These are phyloP conservation scores for Mystacornis crossleyi DNA, from an alignment of 2,113 vertebrate genomes.

Conservation along the genomic window DNA sequence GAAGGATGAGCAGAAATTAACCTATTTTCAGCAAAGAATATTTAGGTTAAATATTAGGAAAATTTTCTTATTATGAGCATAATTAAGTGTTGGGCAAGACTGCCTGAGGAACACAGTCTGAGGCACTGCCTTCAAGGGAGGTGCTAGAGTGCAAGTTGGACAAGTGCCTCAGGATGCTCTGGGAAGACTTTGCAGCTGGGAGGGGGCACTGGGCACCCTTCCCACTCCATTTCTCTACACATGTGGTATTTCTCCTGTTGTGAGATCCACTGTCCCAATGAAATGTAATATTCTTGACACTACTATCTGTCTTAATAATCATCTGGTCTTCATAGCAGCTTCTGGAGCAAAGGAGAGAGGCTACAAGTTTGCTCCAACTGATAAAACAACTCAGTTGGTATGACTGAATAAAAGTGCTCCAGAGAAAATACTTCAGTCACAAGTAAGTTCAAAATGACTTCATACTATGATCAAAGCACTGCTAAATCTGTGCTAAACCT, in stretches of 20 bases:
- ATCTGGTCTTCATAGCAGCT: not conserved
- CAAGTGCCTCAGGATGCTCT: not conserved
- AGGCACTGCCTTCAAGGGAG: not conserved
- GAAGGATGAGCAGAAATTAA: not conserved
- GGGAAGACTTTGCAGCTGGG: not conserved
- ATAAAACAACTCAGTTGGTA: not conserved
- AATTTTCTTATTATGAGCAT: not conserved
- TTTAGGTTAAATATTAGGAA: slow-evolving; percentile 6
- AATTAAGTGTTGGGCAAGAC: not conserved
- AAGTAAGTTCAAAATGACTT: not conserved
- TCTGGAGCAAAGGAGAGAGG: not conserved
- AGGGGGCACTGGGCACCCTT: not conserved
- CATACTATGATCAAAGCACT: not conserved
- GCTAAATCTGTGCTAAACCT: slow-evolving; percentile 11
- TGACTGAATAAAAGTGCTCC: not conserved
- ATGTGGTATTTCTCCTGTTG: not conserved
- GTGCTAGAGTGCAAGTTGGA: not conserved
- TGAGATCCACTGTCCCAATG: not conserved
- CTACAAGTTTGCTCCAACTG: not conserved
- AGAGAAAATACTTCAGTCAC: not conserved
- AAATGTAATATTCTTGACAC: not conserved
- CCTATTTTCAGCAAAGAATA: not conserved
- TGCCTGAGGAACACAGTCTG: not conserved
- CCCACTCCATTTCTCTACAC: not conserved
- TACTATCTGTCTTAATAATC: not conserved